A percentile compares a stretch with the other conserved stretches of the same genome.
Evolutionary conservation across 2,113 vertebrate species (phyloP).

Genomic region (Penelope pileata): DNA sequence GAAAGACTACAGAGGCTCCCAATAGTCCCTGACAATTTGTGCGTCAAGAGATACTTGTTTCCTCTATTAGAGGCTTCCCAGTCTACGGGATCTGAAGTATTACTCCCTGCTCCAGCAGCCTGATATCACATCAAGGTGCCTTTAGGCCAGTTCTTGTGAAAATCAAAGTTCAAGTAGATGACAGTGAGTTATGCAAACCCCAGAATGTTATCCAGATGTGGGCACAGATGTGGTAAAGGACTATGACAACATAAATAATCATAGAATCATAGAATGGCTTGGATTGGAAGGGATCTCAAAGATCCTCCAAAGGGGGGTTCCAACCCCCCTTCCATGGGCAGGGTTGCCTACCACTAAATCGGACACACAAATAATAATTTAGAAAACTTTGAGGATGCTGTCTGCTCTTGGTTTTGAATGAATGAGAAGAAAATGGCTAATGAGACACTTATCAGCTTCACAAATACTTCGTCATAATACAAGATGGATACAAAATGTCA

Average conservation of each 20-base stretch:
- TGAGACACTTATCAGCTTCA: neutral
- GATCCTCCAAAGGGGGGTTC: no score
- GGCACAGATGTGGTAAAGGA: neutral
- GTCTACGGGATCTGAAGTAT: no score
- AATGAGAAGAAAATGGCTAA: neutral
- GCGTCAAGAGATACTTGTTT: neutral
- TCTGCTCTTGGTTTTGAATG: neutral
- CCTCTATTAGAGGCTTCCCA: neutral
- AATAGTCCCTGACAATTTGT: neutral
- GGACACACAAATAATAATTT: neutral
- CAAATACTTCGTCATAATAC: no score
- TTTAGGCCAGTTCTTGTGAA: neutral
- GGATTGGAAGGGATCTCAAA: no score
- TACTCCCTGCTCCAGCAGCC: neutral
- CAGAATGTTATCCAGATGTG: neutral
- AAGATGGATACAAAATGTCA: neutral
- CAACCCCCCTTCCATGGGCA: no score
- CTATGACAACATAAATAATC: neutral
- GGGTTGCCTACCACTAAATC: no score
- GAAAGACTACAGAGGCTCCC: neutral
- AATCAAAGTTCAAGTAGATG: neutral
- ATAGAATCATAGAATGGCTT: no score
- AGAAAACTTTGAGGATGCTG: neutral
- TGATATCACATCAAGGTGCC: neutral
- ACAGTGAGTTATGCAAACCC: neutral